Evolutionary conservation across 1,140 invertebrate species (phyloP).

Genomic region (Neotoxoptera formosana): DNA sequence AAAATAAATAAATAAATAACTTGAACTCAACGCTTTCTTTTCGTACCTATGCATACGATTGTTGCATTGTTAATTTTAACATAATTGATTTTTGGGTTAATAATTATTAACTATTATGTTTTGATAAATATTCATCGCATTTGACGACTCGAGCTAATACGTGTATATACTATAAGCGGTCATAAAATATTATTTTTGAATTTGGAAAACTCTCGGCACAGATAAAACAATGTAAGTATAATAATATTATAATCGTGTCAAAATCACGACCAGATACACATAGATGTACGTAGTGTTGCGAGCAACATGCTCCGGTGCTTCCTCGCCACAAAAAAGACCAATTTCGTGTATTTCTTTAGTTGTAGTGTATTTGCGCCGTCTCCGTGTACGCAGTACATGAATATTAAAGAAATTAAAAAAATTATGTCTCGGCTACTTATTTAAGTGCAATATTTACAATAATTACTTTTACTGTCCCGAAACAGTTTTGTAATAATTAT

Average conservation of each 20-base stretch:
- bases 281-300: not conserved
- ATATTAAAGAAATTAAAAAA: not conserved
- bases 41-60: not conserved
- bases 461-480: not conserved
- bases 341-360: not conserved
- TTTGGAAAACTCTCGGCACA: not conserved
- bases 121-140: not conserved
- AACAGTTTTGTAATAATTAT: not conserved
- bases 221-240: not conserved
- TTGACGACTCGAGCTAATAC: not conserved
- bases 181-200: too few relatives aligned
- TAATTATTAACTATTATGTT: not conserved
- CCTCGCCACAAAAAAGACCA: not conserved
- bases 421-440: not conserved
- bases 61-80: not conserved
- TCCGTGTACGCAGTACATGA: not conserved
- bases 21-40: not conserved
- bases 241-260: not conserved
- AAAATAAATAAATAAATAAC: not conserved
- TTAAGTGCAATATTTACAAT: not conserved
- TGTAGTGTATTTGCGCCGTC: not conserved
- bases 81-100: not conserved
- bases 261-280: not conserved
- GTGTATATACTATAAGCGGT: not conserved
- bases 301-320: too few relatives aligned